phyloP scores from a whole-genome alignment of 2,113 vertebrate species.

The Python bivittatus region DNA sequence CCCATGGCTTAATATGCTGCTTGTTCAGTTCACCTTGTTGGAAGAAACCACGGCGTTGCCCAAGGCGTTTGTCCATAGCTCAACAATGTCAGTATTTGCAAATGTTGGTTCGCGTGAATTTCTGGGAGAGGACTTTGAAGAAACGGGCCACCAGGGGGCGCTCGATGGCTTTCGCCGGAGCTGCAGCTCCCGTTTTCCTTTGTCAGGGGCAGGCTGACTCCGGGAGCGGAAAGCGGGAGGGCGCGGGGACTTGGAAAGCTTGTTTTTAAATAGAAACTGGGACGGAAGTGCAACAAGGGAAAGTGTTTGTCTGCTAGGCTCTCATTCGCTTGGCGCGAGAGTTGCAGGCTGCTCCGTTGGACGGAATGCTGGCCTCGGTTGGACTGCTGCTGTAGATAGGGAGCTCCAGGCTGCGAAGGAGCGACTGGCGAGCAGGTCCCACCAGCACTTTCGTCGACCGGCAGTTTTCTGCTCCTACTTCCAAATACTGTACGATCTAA shows the following conservation, averaged over 20 bases:
- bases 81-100: neutral
- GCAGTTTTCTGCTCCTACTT: rapidly evolving
- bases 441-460: neutral
- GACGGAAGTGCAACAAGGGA: neutral
- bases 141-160: neutral
- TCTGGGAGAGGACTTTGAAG: neutral
- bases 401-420: constrained; percentile 77
- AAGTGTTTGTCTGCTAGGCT: rapidly evolving
- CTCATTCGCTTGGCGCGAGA: neutral
- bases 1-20: neutral
- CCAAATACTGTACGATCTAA: neutral
- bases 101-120: neutral
- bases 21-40: neutral
- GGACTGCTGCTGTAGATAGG: rapidly evolving
- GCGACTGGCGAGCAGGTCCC: constrained; percentile 73
- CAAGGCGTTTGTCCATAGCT: neutral
- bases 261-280: neutral
- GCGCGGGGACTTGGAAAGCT: neutral
- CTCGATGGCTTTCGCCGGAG: neutral
- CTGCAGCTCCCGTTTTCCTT: neutral
- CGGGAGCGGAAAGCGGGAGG: neutral
- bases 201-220: neutral
- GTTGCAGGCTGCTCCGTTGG: constrained; percentile 15
- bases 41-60: neutral
- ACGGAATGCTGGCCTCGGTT: constrained; percentile 8